These are phyloP conservation scores for Meteorus cinctellus DNA, from an alignment of 2,888 invertebrate genomes.

Conservation along the genomic window DNA sequence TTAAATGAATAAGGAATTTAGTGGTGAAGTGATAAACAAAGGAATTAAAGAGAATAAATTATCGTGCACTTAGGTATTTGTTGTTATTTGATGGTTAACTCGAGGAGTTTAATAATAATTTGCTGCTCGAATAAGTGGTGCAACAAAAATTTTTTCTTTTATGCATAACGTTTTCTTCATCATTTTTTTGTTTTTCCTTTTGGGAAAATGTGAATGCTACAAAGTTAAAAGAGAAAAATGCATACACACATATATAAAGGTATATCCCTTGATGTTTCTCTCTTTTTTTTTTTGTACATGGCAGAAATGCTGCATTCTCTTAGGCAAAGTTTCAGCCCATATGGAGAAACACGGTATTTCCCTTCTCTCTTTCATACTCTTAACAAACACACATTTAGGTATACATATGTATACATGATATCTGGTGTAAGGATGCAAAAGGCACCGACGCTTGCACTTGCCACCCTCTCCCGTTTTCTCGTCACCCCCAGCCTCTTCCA, in stretches of 20 bases:
- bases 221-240: slow-evolving; percentile 41
- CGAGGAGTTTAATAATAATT: neutral
- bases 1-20: no score
- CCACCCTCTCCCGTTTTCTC: slow-evolving; percentile 52
- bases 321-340: slow-evolving; percentile 23
- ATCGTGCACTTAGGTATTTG: neutral
- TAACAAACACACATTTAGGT: slow-evolving; percentile 15
- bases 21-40: no score
- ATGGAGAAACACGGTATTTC: slow-evolving; percentile 19
- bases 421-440: slow-evolving; percentile 50
- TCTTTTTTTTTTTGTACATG: slow-evolving; percentile 27
- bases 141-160: neutral
- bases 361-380: slow-evolving; percentile 10
- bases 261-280: slow-evolving; percentile 53
- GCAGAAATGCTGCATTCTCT: slow-evolving; percentile 33
- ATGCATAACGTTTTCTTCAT: neutral
- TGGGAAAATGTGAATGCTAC: neutral
- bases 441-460: slow-evolving; percentile 51
- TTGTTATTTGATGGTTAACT: neutral
- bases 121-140: neutral
- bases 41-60: no score
- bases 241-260: neutral
- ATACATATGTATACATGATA: slow-evolving; percentile 37
- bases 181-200: neutral
- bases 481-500: slow-evolving; percentile 45